Base-by-base conservation (phyloP, 2,797 vertebrate species). In the Perdix hodgsoniae region DNA sequence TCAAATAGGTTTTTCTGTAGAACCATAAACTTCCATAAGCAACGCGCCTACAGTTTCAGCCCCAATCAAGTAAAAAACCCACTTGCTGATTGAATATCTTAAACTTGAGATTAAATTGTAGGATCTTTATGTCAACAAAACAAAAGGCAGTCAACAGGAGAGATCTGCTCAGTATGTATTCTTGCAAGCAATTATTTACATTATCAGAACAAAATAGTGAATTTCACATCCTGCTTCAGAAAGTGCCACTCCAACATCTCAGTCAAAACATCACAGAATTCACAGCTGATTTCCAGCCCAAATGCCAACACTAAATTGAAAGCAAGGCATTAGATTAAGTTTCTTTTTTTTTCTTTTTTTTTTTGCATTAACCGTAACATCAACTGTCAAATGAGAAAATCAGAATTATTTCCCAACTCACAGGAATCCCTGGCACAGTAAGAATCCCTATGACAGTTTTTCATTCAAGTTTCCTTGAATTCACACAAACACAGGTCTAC, bases 361-460 rank as follows among this genome's bases (percentile, higher is more conserved):
- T 92, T 95, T 78, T 60, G 39, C 50, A 50, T 78, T 75, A 93
- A 86, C 79, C 4, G 3, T 57, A 93, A 89, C 50, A 91, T 47
- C 83, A 86, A 81, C 42, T 60, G 85, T 59, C 79, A 91, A 88
- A 88, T n/a, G n/a, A 78, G 56, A 90, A 93, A 91, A 63, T 39
- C 16, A 27, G 22, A 71, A 49, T 69, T 73, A 44, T 59, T 86
- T 87, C 11, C 5, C 78, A 47, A 91, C 27, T 91, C 83, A 78
- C 39, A 89, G 59, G 35, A 89, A 88, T 66, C 39, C 18, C 59
- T 89, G 82, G 93, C 92, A 92, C 6, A 83, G 23, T 19, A 64
- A 35, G 3, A 49, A 15, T 37, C 35, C 31, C 56, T 42, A 17
- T 60, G 79, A 76, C 91, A 92, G 56, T 66, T 91, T 72, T 59